Evolutionary conservation across 2,797 vertebrate species (phyloP).

Genomic region (Anguilla pacifica): DNA sequence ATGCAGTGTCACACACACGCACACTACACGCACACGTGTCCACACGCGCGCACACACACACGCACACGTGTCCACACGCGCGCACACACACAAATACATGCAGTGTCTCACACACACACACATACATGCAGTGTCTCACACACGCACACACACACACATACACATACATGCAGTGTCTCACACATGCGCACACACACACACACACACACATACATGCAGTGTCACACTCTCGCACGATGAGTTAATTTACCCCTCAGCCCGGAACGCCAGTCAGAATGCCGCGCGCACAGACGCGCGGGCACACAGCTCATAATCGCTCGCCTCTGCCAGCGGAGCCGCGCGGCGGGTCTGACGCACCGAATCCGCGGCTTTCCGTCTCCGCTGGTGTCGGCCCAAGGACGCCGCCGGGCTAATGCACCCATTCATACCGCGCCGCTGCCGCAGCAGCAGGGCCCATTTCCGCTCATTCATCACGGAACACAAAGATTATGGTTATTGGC

Average conservation of each 20-base stretch:
- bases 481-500: background rate
- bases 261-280: background rate
- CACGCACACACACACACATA: too few relatives aligned
- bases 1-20: too few relatives aligned
- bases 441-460: background rate
- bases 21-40: too few relatives aligned
- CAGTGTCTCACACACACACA: background rate
- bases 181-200: too few relatives aligned
- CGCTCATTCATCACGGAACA: background rate
- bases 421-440: background rate
- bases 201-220: background rate
- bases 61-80: background rate
- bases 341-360: background rate
- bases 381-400: background rate
- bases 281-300: background rate
- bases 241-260: background rate
- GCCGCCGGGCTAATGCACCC: background rate
- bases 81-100: constrained; percentile 1
- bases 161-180: too few relatives aligned
- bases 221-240: background rate
- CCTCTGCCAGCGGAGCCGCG: background rate
- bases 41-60: too few relatives aligned
- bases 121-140: too few relatives aligned
- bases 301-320: background rate
- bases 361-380: background rate